These are phyloP conservation scores for Heloderma charlesbogerti DNA, from an alignment of 2,113 vertebrate species.

Conservation along the genomic window DNA sequence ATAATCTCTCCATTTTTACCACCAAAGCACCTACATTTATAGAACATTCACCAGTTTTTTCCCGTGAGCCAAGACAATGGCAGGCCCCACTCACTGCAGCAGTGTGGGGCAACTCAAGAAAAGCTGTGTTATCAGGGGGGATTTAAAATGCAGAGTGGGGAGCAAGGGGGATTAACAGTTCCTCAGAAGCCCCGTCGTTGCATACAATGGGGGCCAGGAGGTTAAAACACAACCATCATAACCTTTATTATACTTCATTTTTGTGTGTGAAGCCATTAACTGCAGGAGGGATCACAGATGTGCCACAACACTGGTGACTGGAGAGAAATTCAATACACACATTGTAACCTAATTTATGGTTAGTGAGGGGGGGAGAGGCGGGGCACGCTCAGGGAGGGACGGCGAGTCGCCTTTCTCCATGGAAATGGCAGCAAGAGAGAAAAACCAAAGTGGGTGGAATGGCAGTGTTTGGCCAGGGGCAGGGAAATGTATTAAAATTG, in stretches of 20 bases:
- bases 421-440: fast-evolving
- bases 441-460: neutral
- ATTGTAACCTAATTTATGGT: constrained; percentile 70
- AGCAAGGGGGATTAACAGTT: constrained; percentile 51
- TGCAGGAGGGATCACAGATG: constrained; percentile 73
- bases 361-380: constrained; percentile 54
- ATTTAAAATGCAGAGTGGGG: constrained; percentile 1
- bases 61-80: neutral
- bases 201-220: constrained; percentile 67
- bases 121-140: neutral
- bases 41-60: constrained; percentile 32
- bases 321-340: constrained; percentile 69
- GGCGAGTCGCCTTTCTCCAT: neutral
- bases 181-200: constrained; percentile 37
- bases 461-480: fast-evolving
- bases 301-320: constrained; percentile 65
- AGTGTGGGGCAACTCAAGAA: constrained; percentile 1
- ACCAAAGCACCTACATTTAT: fast-evolving
- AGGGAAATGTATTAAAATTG: neutral
- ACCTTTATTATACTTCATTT: constrained; percentile 75
- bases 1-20: constrained; percentile 14
- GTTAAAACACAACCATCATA: constrained; percentile 75
- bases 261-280: constrained; percentile 69
- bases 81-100: constrained; percentile 41
- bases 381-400: neutral